Evolutionary conservation across 2,888 invertebrate genomes (phyloP), one percentile per base, ranked within the genome.

Genomic region (Octodonta nipae): DNA sequence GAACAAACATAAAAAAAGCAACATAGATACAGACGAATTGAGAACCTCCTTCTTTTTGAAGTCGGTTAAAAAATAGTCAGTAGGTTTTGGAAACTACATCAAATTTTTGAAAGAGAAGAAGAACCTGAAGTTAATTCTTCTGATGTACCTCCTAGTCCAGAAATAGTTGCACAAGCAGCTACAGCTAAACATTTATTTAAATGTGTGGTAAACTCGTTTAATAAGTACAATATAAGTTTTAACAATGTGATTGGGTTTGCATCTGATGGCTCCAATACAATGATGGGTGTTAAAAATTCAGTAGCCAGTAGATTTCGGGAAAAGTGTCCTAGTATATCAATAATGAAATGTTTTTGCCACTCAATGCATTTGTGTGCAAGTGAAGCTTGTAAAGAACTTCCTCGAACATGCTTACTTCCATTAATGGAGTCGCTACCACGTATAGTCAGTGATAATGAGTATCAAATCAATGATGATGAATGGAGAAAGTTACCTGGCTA

Each of bases 231-330:
- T 14, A 51, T 54, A 14, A 49, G 50, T 12, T 24, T 46, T 25
- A 30, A 45, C 33, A 54, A 57, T 27, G 36, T 57, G 11, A 43
- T 58, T n/a, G 56, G 55, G 5, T 57, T 58, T 43, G 52, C 40
- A 2, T 47, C 51, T 4, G 52, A 55, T 32, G 55, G 54, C 0
- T 55, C 51, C 11, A 55, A 55, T 33, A 43, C 42, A 7, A 56
- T 56, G 55, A 29, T 27, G 26, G 32, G 20, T 7, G 3, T 3
- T 3, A 4, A 32, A 3, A 32, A 27, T 20, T 27, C 20, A 2
- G 32, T 32, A 3, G 27, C 20, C 8, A 27, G 27, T 10, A 6
- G 17, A 5, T 17, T 28, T 5, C 4, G 14, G 11, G 3, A 6
- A 15, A 30, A 32, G 15, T 25, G 22, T 28, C 29, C 32, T 20